These are phyloP conservation scores for Gasteruption jaculator DNA, from an alignment of 2,888 invertebrate species.

Conservation along the genomic window DNA sequence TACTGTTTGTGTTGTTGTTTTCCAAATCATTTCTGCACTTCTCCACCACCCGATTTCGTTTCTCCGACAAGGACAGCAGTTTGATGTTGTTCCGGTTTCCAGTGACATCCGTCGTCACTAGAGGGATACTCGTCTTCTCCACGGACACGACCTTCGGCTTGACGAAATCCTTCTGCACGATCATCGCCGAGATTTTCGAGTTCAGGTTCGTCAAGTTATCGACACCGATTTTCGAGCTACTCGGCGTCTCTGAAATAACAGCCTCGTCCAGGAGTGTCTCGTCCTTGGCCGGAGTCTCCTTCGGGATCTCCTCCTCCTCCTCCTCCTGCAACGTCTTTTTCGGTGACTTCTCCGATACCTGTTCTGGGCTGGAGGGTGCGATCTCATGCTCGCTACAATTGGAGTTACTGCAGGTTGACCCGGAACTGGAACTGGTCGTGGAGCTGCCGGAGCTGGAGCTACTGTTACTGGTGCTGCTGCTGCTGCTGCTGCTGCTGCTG, in stretches of 20 bases:
- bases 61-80: not conserved
- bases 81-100: slow-evolving; percentile 1
- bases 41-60: not conserved
- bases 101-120: not conserved
- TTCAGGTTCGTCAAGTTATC: slow-evolving; percentile 40
- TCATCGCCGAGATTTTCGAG: slow-evolving; percentile 40
- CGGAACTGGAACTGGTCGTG: slow-evolving; percentile 9
- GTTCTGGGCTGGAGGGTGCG: no score
- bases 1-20: not conserved
- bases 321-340: no score
- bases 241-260: slow-evolving; percentile 45
- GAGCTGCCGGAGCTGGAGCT: slow-evolving; percentile 1
- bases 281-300: slow-evolving; percentile 44
- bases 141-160: slow-evolving; percentile 12
- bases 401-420: not conserved
- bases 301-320: no score
- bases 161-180: slow-evolving; percentile 26
- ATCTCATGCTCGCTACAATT: not conserved
- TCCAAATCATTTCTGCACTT: not conserved
- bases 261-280: slow-evolving; percentile 36
- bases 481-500: not conserved
- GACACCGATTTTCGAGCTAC: slow-evolving; percentile 38
- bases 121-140: not conserved
- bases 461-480: not conserved
- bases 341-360: no score